These are phyloP conservation scores for Erethizon dorsatum DNA, from an alignment of 2,797 vertebrate genomes.

Conservation along the genomic window DNA sequence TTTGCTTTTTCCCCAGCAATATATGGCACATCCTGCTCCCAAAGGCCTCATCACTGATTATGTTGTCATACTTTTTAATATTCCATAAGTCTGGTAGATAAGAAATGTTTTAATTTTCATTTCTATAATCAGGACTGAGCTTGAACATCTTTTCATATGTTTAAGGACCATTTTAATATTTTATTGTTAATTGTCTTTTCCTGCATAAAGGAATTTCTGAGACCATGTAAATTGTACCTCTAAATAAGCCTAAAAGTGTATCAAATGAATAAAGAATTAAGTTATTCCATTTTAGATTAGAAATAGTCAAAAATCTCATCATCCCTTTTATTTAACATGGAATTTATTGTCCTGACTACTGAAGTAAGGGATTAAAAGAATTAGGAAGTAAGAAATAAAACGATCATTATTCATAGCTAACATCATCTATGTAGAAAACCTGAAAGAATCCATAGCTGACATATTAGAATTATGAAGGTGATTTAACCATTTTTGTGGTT, in stretches of 20 bases:
- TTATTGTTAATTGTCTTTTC: conserved; percentile 34
- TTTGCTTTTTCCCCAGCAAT: not conserved
- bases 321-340: not conserved
- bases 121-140: not conserved
- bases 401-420: not conserved
- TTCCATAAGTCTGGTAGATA: not conserved
- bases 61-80: conserved; percentile 18
- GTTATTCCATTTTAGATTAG: conserved; percentile 48
- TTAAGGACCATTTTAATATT: not conserved
- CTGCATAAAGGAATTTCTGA: not conserved
- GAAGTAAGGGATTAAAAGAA: conserved; percentile 8
- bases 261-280: conserved; percentile 43
- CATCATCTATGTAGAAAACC: not conserved
- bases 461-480: not conserved
- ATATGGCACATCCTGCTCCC: not conserved
- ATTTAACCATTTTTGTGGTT: not conserved
- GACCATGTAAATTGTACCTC: not conserved
- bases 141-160: not conserved
- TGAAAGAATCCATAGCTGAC: not conserved
- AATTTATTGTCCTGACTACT: not conserved
- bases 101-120: conserved; percentile 57
- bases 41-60: not conserved
- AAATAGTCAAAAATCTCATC: conserved; percentile 12
- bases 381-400: not conserved
- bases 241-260: conserved; percentile 24